Conservation (phyloP, 2,113 vertebrate genomes). For the Podarcis muralis region DNA sequence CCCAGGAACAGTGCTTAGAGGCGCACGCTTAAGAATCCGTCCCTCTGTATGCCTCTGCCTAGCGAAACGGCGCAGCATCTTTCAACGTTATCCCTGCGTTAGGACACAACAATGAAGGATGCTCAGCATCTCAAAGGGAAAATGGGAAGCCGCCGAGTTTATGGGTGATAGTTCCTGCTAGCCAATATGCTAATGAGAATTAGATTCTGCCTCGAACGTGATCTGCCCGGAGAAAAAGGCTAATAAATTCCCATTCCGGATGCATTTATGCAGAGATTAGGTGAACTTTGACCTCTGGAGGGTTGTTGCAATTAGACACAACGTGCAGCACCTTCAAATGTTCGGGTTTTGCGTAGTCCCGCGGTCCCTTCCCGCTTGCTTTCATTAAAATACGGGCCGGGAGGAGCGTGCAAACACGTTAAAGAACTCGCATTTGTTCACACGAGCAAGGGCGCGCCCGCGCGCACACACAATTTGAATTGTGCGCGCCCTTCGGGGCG, state of each 20-base stretch:
- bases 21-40: no score
- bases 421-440: neutral
- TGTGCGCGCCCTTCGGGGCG: neutral
- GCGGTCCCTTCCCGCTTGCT: slow-evolving; percentile 8
- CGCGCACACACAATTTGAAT: neutral
- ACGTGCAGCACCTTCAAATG: slow-evolving; percentile 48
- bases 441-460: no score
- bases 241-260: slow-evolving; percentile 74
- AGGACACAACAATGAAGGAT: neutral
- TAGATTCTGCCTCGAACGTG: slow-evolving; percentile 50
- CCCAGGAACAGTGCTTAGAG: neutral
- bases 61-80: neutral
- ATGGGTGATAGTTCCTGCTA: neutral
- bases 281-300: slow-evolving; percentile 77
- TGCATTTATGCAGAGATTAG: slow-evolving; percentile 78
- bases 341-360: slow-evolving; percentile 10
- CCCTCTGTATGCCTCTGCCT: neutral
- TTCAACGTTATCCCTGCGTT: neutral
- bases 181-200: slow-evolving; percentile 32
- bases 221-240: slow-evolving; percentile 67
- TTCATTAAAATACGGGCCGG: neutral
- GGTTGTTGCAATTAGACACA: slow-evolving; percentile 73
- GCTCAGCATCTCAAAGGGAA: neutral
- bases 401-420: neutral
- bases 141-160: rapidly evolving